Evolutionary conservation across 2,797 vertebrate species (phyloP), one percentile per base, ranked within the genome.

Genomic region (Otolemur crassicaudatus): DNA sequence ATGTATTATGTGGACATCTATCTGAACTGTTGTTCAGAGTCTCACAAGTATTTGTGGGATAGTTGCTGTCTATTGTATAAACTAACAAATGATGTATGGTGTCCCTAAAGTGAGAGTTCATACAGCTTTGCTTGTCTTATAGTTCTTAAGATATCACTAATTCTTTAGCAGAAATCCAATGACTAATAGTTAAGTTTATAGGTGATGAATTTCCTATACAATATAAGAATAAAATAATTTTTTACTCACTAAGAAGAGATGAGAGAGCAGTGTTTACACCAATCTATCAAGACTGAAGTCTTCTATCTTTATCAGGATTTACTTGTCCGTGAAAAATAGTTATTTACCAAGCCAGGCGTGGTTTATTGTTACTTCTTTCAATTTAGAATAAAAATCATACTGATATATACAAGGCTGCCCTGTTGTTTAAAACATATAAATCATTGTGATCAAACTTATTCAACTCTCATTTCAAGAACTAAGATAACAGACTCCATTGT

Each of bases 401-500:
- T 76, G 40, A 31, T 75, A 72, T 25, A 22, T 46, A 56, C 46
- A 92, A 85, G 17, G 5, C 12, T 89, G 69, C 80, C 17, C 7
- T 67, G 23, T 34, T 65, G 16, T 88, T 94, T 82, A 75, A 65
- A 31, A 43, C 80, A 25, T 56, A 87, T 53, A 37, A 34, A 76
- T 83, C 67, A 79, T 31, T 90, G 14, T 37, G 63, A 61, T 70
- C 23, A 56, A 80, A 86, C 31, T 79, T 94, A 91, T 31, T 87
- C 49, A 86, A 19, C 8, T 84, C 40, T 87, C 27, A 69, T 94
- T 91, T 93, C 53, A 69, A 81, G 87, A 84, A 46, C 40, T 67
- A 22, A 40, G 23, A 73, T 89, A 97, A 80, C 82, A 87, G 93
- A 96, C 37, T 27, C 43, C 75, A 81, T 97, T 95, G 90, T 69